Evolutionary conservation across 2,888 invertebrate species (phyloP).

Genomic region (Mythimna lalbum): DNA sequence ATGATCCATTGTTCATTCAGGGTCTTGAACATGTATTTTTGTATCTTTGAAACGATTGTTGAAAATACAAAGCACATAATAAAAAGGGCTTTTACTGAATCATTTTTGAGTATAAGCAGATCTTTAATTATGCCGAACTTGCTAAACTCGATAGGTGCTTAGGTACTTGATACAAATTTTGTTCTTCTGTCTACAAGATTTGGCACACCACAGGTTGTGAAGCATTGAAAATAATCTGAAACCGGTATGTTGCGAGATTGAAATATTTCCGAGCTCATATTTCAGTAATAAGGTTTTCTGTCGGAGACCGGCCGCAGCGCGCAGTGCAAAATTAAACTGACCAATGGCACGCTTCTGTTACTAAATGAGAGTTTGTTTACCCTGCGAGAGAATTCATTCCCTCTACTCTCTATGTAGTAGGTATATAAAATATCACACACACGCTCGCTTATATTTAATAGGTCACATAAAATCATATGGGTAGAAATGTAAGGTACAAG

Average conservation of each 20-base stretch:
- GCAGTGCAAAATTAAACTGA: neutral
- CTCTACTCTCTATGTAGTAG: too few relatives aligned
- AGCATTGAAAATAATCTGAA: neutral
- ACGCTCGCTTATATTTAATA: too few relatives aligned
- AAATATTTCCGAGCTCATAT: neutral
- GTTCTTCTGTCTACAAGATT: neutral
- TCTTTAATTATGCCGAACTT: neutral
- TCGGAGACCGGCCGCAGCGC: neutral
- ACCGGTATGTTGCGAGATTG: neutral
- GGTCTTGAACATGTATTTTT: neutral
- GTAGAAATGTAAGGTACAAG: too few relatives aligned
- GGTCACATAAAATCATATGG: too few relatives aligned
- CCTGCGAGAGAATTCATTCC: too few relatives aligned
- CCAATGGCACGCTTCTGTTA: neutral
- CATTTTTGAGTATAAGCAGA: neutral
- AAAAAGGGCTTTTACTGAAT: constrained; percentile 1
- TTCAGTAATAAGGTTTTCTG: neutral
- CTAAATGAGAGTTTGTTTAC: neutral
- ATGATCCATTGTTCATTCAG: neutral
- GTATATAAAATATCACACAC: neutral
- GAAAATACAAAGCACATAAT: constrained; percentile 1
- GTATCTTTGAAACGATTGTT: neutral
- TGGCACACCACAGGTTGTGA: neutral
- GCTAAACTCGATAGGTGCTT: neutral
- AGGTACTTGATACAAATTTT: neutral